phyloP scores from a whole-genome alignment of 2,113 vertebrate genomes.

The Grallaria varia region DNA sequence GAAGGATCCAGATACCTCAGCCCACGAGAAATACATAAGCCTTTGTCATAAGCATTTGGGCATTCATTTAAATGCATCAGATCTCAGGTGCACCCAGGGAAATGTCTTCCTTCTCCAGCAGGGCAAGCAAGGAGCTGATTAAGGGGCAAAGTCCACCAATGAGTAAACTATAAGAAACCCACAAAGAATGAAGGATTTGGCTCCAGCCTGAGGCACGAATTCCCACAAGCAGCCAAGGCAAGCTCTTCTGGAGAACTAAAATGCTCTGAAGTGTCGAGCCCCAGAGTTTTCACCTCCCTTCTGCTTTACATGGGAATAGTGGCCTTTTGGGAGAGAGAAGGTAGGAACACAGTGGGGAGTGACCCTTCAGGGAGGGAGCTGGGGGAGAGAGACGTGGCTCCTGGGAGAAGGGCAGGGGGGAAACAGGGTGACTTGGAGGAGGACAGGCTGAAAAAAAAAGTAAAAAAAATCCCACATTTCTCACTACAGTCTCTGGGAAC shows the following conservation, averaged over 20 bases:
- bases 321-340: background rate
- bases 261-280: background rate
- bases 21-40: background rate
- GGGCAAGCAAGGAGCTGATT: background rate
- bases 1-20: background rate
- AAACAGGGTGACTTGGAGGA: background rate
- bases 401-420: background rate
- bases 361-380: background rate
- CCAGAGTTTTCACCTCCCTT: background rate
- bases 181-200: background rate
- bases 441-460: background rate
- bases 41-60: background rate
- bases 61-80: background rate
- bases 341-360: background rate
- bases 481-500: background rate
- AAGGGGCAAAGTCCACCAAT: background rate
- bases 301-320: background rate
- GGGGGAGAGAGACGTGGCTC: background rate
- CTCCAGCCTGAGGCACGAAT: background rate
- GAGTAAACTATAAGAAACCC: background rate
- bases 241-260: background rate
- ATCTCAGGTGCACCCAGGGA: background rate
- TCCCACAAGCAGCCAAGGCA: background rate
- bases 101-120: background rate
- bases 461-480: background rate